Base-by-base conservation (phyloP, 2,113 vertebrate species). In the Aix galericulata region DNA sequence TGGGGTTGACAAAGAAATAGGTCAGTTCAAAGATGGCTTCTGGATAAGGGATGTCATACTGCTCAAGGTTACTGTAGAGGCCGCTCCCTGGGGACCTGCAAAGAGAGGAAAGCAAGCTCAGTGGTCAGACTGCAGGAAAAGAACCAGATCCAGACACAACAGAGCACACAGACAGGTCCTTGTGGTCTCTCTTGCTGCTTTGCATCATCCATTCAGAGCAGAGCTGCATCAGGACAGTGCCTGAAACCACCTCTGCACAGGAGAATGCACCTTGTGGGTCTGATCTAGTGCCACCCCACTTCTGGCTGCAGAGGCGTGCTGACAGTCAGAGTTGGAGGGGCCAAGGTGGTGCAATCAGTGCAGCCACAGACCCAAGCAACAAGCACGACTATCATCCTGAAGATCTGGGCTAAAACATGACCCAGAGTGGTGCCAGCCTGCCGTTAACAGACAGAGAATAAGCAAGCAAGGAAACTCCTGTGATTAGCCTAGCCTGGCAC, bases 1-100 rank as follows among this genome's bases (percentile, higher is more conserved):
- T 97, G 2, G 99, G 99, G 93, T 99, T 98, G 26, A 91, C 91
- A 6, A 98, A 98, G 96, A 99, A 99, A 64, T 98, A 99, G 14
- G n/a, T 50, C 8, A 99, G 98, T 72, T 99, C 99, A 27, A 99
- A 99, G 93, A 99, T 98, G 93, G 99, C 99, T 95, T 99, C 99
- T 0, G 99, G 99, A n/a, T 99, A 99, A 0, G 99, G 99, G 66
- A 99, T 97, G 90, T 98, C 6, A 6, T 99, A 99, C 96, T 98
- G 98, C 97, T 98, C 97, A 29, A 99, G 98, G 95, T 98, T 99
- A 94, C 98, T 98, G 82, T 99, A 99, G 46, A 99, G 97, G 22
- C 99, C 99, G 0, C 98, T 99, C 69, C 98, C 98, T 0, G 99
- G 98, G 40, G 99, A 99, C 96, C 99, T 99, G 98, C 6, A 8